Evolutionary conservation across 2,888 invertebrate genomes (phyloP).

Genomic region (Torymus texanus): DNA sequence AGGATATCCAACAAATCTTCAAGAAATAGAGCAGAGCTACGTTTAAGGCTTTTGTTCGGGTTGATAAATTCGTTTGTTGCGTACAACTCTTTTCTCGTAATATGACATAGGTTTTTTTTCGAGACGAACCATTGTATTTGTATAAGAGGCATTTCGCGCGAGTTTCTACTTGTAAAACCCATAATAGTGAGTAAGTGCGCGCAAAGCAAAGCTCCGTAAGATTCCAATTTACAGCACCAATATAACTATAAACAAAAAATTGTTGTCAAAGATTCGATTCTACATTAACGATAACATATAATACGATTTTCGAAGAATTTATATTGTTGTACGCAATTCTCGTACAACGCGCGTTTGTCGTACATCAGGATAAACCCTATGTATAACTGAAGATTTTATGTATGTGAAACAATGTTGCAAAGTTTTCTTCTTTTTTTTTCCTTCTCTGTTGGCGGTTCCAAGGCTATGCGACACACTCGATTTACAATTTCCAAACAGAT

Average conservation of each 20-base stretch:
- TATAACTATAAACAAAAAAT: neutral
- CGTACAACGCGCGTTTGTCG: constrained; percentile 1
- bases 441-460: neutral
- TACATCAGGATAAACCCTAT: constrained; percentile 10
- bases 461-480: neutral
- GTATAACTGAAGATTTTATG: constrained; percentile 15
- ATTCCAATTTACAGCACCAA: constrained; percentile 32
- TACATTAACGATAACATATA: constrained; percentile 23
- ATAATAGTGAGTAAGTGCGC: constrained; percentile 33
- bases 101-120: constrained; percentile 23
- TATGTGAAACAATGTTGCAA: neutral
- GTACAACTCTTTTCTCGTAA: constrained; percentile 28
- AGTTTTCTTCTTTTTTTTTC: neutral
- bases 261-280: constrained; percentile 43
- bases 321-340: constrained; percentile 16
- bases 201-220: constrained; percentile 20
- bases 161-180: constrained; percentile 44
- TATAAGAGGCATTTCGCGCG: constrained; percentile 43
- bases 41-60: constrained; percentile 26
- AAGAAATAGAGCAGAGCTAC: constrained; percentile 8
- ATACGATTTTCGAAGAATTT: constrained; percentile 31
- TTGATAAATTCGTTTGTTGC: constrained; percentile 30
- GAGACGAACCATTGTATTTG: constrained; percentile 23
- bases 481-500: constrained; percentile 1
- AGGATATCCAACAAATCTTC: constrained; percentile 20